phyloP scores from a whole-genome alignment of 2,113 vertebrate genomes.

The Chlorodrepanis virens region DNA sequence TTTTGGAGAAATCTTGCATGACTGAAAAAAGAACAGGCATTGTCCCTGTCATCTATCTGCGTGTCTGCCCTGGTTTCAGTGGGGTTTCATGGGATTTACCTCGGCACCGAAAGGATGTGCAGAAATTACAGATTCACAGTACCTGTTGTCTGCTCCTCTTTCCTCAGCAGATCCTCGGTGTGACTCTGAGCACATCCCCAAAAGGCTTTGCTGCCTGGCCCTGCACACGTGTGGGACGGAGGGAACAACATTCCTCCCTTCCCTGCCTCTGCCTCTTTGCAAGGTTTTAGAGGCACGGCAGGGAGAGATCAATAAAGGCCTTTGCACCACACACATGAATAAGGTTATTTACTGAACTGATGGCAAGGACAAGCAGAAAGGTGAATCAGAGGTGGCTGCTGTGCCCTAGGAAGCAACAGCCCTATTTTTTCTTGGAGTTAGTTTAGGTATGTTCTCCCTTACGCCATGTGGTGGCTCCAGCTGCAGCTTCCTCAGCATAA shows the following conservation, averaged over 20 bases:
- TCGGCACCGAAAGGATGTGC: neutral
- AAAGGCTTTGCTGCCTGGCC: neutral
- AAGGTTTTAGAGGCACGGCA: neutral
- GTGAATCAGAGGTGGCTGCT: neutral
- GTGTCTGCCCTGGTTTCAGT: rapidly evolving
- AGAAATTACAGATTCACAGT: neutral
- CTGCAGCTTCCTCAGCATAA: neutral
- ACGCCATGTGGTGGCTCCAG: rapidly evolving
- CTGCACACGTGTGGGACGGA: neutral
- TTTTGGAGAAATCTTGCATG: neutral
- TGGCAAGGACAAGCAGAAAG: neutral
- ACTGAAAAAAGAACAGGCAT: neutral
- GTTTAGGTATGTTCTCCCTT: neutral
- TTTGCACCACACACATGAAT: neutral
- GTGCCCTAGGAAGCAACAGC: neutral
- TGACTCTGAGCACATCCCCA: neutral
- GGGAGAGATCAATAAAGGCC: neutral
- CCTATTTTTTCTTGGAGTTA: neutral
- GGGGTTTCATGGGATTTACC: neutral
- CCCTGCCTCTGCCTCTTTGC: neutral
- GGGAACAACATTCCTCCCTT: neutral
- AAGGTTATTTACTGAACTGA: neutral
- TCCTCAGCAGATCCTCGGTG: neutral
- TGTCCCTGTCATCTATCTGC: neutral
- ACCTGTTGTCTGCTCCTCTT: neutral